Evolutionary conservation across 2,113 vertebrate species (phyloP), one percentile per base, ranked within the genome.

Genomic region (Perccottus glenii): DNA sequence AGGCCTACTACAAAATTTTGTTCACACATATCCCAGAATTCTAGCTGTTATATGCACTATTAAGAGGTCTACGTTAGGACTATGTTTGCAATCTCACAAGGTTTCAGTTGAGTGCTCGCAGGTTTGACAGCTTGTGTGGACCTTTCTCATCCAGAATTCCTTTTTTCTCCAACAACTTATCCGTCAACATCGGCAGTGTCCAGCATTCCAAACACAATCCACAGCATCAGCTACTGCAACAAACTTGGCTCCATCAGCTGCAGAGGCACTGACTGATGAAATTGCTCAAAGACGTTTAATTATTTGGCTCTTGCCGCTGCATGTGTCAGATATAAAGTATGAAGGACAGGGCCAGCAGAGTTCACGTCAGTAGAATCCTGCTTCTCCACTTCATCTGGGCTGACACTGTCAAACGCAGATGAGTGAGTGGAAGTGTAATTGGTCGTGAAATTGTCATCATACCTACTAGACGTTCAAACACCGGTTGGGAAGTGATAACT

Each of bases 51-150:
- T 46, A 56, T 19, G 58, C 15, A 61, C 27, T 52, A 44, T 55
- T 15, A 16, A 50, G n/a, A 56, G 53, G 58, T 16, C 43, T 68
- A 19, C 61, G 19, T 44, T 67, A 64, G 63, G 75, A 60, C 46
- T 52, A 67, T 50, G 68, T 64, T 72, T 57, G 59, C 64, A 78
- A 72, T 83, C 78, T 78, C 59, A 69, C 53, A 70, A 68, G 74
- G 63, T 80, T 86, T 81, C 33, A 11, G 72, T 47, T 77, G 75
- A 81, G 51, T 62, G 68, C 58, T 73, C 75, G 67, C 75, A 85
- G 78, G 73, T 65, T 27, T 87, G 85, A 81, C 80, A 77, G 73
- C 44, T 62, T 43, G 58, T 44, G 67, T 81, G 52, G n/a, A 50
- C 57, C 27, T 60, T 19, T 46, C 64, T 60, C 33, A 36, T 55